Evolutionary conservation across 2,113 vertebrate species (phyloP).

Genomic region (Setophaga coronata): DNA sequence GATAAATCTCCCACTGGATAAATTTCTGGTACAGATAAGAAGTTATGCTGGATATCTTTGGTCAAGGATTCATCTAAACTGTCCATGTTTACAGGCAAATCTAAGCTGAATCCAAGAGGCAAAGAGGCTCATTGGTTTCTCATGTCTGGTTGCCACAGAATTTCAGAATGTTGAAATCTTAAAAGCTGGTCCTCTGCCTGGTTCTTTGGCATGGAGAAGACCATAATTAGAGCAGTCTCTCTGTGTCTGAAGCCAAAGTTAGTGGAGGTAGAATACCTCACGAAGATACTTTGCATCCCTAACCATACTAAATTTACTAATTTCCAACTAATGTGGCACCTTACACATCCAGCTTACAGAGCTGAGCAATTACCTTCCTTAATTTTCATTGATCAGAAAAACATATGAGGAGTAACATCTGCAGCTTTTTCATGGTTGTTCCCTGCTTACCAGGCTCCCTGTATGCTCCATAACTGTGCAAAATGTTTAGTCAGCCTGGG

Average conservation of each 20-base stretch:
- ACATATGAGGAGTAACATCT: not conserved
- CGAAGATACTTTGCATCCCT: not conserved
- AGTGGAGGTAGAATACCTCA: not conserved
- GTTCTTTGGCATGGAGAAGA: not conserved
- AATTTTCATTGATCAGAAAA: not conserved
- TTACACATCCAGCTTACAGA: not conserved
- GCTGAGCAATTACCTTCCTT: not conserved
- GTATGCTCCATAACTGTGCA: not conserved
- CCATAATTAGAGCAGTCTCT: not conserved
- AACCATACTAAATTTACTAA: not conserved
- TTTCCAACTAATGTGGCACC: not conserved
- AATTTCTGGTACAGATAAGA: not conserved
- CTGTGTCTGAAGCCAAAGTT: not conserved
- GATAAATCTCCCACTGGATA: not conserved
- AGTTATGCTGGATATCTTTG: not conserved
- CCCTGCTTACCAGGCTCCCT: not conserved
- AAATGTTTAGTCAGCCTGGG: not conserved
- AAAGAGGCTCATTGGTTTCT: not conserved
- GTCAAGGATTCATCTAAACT: not conserved
- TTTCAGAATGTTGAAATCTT: not conserved
- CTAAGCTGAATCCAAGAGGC: not conserved
- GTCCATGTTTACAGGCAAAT: not conserved
- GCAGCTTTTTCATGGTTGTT: accelerated
- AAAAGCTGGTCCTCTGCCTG: not conserved
- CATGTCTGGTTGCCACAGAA: not conserved